phyloP scores from a whole-genome alignment of 2,797 vertebrate genomes.

The Rhyacichthys aspro region DNA sequence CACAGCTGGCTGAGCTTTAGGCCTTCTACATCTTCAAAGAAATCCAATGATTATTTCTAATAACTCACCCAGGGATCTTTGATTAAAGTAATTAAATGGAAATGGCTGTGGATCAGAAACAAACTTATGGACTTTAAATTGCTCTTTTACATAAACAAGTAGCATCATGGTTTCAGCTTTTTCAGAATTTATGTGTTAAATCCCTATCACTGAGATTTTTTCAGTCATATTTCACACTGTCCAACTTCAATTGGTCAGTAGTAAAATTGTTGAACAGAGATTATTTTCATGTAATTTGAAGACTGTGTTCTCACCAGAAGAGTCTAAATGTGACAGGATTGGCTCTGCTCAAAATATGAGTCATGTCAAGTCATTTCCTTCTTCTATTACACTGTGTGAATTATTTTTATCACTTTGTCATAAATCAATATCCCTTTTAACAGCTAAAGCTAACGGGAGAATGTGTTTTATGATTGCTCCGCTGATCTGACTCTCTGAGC shows the following conservation, averaged over 20 bases:
- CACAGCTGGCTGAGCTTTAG: slow-evolving; percentile 22
- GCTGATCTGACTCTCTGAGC: slow-evolving; percentile 20
- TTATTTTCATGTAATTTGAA: neutral
- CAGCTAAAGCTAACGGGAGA: slow-evolving; percentile 5
- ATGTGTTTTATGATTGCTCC: slow-evolving; percentile 19
- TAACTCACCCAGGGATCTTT: neutral
- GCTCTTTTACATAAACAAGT: neutral
- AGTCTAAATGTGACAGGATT: slow-evolving; percentile 1
- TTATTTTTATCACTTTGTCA: slow-evolving; percentile 4
- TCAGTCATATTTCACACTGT: too few species aligned
- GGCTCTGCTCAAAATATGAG: slow-evolving; percentile 4
- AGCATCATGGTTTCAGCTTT: neutral
- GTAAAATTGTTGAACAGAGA: neutral
- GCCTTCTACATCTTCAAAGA: slow-evolving; percentile 13
- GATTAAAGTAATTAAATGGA: neutral
- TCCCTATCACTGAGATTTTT: neutral
- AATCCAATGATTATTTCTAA: slow-evolving; percentile 3
- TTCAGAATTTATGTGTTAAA: neutral
- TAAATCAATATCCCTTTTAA: slow-evolving; percentile 10
- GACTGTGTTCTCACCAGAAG: neutral
- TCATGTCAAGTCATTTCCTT: slow-evolving; percentile 6
- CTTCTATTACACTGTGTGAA: neutral
- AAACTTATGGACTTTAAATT: neutral
- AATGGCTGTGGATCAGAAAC: neutral
- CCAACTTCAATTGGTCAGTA: too few species aligned